Evolutionary conservation across 2,797 vertebrate species (phyloP), one percentile per base, ranked within the genome.

Genomic region (Allobates femoralis): DNA sequence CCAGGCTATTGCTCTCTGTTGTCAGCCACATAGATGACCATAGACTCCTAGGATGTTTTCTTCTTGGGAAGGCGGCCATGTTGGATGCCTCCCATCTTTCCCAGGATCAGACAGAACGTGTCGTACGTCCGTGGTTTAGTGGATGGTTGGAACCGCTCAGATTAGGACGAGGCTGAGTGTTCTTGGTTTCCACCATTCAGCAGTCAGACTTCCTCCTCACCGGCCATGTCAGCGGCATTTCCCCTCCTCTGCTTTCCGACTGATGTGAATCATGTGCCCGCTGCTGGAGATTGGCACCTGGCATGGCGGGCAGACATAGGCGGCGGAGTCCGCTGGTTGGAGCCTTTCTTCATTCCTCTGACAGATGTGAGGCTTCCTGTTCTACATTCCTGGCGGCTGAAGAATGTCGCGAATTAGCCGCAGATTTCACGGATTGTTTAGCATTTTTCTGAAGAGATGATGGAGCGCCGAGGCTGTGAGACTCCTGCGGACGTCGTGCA

Each of bases 311-410:
- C 41, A 46, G 41, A 46, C 41, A 46, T 41, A 41, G 7, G 41
- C 11, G 41, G 41, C 41, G 41, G 41, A 8, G 41, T 46, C 41
- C 0, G 7, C 7, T 7, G 41, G 11, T 11, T 46, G 41, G 41
- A 8, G 41, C 41, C 41, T 11, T 46, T 6, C 4, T 46, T 46
- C 60, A 50, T 81, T 66, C 64, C 80, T 21, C 46, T 55, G 64
- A 82, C 80, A 69, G 19, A 30, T 56, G 30, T 71, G 11, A 28
- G 55, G 55, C 81, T 73, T 83, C 66, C 81, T 83, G 81, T 69
- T 58, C 18, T 71, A 50, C 62, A 3, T 23, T 46, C n/a, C 79
- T 67, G 19, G 46, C 50, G 30, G 32, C 26, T 32, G 3, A 67
- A 53, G 79, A 69, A 81, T 81, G 79, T 26, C 46, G 69, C 32